These are phyloP conservation scores for Omphaloscelis lunosa DNA, from an alignment of 2,888 invertebrate species.

Conservation along the genomic window DNA sequence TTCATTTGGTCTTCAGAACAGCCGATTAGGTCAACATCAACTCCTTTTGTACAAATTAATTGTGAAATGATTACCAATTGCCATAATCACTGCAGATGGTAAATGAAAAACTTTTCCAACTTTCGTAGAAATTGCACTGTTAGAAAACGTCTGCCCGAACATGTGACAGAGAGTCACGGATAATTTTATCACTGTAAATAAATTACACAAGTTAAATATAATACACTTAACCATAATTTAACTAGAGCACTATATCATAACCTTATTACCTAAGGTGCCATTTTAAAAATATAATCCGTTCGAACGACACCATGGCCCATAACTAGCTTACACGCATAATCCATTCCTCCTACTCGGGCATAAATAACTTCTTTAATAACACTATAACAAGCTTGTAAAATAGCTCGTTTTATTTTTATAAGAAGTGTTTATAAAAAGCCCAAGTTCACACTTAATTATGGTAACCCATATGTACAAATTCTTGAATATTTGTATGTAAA, in stretches of 20 bases:
- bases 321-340: slow-evolving; percentile 70
- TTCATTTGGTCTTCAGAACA: background rate
- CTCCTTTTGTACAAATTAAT: background rate
- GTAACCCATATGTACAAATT: slow-evolving; percentile 25
- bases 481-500: slow-evolving; percentile 25
- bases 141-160: background rate
- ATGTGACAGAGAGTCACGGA: background rate
- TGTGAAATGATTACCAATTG: background rate
- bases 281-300: slow-evolving; percentile 59
- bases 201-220: background rate
- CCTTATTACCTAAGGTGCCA: slow-evolving; percentile 38
- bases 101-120: background rate
- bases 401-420: slow-evolving; percentile 68
- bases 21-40: background rate
- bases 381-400: slow-evolving; percentile 75
- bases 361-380: slow-evolving; percentile 76
- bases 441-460: slow-evolving; percentile 56
- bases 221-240: slow-evolving; percentile 9
- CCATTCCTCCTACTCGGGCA: slow-evolving; percentile 72
- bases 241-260: slow-evolving; percentile 40
- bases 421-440: slow-evolving; percentile 62
- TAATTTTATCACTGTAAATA: background rate
- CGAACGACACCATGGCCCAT: slow-evolving; percentile 60
- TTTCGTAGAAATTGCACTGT: too few species aligned
- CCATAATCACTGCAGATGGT: background rate